These are phyloP conservation scores for Steinernema feltiae DNA, from an alignment of 1,140 invertebrate genomes.

Conservation along the genomic window DNA sequence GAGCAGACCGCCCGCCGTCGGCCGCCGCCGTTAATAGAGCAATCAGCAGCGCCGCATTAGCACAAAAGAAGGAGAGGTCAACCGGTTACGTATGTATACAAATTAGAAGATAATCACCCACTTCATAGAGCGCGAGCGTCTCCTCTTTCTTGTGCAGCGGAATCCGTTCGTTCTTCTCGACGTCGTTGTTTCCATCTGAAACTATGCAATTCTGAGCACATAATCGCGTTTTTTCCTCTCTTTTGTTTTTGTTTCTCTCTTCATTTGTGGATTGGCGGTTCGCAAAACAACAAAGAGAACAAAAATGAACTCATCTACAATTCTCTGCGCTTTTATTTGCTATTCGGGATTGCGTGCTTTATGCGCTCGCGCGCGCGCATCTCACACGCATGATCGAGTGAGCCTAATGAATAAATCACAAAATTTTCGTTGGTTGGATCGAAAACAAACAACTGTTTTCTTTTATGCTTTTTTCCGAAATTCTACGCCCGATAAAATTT, in stretches of 20 bases:
- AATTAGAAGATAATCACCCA: conserved; percentile 2
- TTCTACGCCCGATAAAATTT: background rate
- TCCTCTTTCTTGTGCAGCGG: conserved; percentile 12
- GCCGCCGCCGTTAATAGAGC: conserved; percentile 1
- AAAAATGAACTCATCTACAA: background rate
- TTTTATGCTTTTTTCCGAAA: background rate
- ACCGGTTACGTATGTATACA: conserved; percentile 3
- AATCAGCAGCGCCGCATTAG: background rate
- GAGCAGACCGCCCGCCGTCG: no score
- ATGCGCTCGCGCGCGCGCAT: conserved; percentile 2
- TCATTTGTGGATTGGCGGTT: no score
- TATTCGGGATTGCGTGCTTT: background rate
- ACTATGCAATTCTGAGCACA: background rate
- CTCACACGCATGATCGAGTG: background rate
- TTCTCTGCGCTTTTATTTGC: background rate
- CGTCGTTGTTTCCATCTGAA: background rate
- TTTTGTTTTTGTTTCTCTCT: no score
- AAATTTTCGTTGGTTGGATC: background rate
- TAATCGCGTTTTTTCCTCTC: background rate
- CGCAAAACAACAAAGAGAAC: background rate
- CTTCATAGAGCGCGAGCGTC: conserved; percentile 4
- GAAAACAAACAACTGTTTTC: conserved; percentile 5
- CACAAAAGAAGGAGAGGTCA: background rate
- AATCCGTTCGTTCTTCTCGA: conserved; percentile 2
- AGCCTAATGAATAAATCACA: background rate